Base-by-base conservation (phyloP, 1,140 invertebrate genomes). In the Parapsyche elsis region DNA sequence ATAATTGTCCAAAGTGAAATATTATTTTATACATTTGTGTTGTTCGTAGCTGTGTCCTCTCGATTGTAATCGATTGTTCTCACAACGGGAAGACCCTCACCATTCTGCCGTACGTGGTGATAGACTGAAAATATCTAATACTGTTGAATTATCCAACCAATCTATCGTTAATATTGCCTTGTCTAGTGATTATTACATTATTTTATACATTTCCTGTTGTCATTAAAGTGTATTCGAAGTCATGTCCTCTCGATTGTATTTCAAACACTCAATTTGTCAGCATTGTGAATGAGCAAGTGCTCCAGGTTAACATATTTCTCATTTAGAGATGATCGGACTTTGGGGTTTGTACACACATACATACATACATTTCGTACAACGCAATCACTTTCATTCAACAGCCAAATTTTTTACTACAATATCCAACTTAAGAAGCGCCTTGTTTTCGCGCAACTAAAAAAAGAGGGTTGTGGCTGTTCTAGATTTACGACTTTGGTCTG, bases 61-160 rank as follows among this genome's bases (percentile, higher is more conserved):
- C 45, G 12, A 46, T 46, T 46, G 45, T 46, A 46, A 7, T 46
- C 45, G 12, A 12, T 7, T 12, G 12, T 12, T 93, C 92, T 84
- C 94, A 90, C 85, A 90, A 91, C 87, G 93, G 90, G 84, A 92
- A 94, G 85, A 89, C 90, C 84, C 90, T 96, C 87, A 91, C 92
- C 89, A 93, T 96, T 90, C 92, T 97, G 92, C 96, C 96, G 90
- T 98, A 98, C 90, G 95, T 96, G 89, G 93, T 96, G 86, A 94
- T 96, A 89, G 95, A 97, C 91, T 96, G 92, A 89, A 79, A 75
- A 38, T 76, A 76, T 76, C 5, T 53, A n/a, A 53, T 53, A 61
- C 21, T 19, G 19, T 77, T 77, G 19, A 77, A 64, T 77, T 61
- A 61, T 59, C 21, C 24, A 77, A 64, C 57, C 59, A 77, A 77